phyloP scores from a whole-genome alignment of 2,113 vertebrate genomes.

The Osmerus eperlanus region DNA sequence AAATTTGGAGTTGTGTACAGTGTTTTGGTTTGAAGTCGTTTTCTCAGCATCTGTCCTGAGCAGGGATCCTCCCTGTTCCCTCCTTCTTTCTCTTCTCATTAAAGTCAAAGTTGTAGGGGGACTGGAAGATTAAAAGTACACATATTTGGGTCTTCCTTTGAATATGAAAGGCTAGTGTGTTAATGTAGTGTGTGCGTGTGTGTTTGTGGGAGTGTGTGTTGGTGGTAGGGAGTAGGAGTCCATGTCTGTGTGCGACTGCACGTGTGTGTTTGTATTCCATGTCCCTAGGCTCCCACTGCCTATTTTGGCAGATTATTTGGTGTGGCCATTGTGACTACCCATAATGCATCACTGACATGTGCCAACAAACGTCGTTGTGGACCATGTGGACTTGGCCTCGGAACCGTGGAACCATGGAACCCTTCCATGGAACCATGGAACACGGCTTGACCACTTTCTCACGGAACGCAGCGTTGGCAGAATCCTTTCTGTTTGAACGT shows the following conservation, averaged over 20 bases:
- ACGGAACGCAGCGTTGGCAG: conserved; percentile 42
- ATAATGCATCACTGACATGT: conserved; percentile 34
- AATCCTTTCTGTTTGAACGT: conserved; percentile 48
- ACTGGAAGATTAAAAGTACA: no score
- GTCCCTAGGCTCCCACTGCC: conserved; percentile 11
- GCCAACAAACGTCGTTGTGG: conserved; percentile 45
- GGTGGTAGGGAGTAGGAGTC: neutral
- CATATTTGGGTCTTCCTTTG: no score
- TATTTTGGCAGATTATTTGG: conserved; percentile 4
- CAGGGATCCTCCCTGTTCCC: conserved; percentile 48
- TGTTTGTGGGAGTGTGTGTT: neutral
- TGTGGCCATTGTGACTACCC: conserved; percentile 39
- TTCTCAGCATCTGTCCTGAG: conserved; percentile 56
- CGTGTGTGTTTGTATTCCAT: neutral
- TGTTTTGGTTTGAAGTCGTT: conserved; percentile 79
- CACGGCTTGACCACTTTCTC: neutral
- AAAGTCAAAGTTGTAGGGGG: no score
- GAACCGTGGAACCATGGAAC: conserved; percentile 9
- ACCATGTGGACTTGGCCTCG: conserved; percentile 37
- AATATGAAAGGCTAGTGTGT: conserved; percentile 1
- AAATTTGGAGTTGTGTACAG: conserved; percentile 81
- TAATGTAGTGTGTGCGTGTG: conserved; percentile 11
- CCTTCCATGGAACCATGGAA: no score
- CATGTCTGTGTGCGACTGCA: neutral
- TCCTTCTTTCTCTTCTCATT: conserved; percentile 7